Evolutionary conservation across 1,140 invertebrate species (phyloP).

Genomic region (Steinernema feltiae): DNA sequence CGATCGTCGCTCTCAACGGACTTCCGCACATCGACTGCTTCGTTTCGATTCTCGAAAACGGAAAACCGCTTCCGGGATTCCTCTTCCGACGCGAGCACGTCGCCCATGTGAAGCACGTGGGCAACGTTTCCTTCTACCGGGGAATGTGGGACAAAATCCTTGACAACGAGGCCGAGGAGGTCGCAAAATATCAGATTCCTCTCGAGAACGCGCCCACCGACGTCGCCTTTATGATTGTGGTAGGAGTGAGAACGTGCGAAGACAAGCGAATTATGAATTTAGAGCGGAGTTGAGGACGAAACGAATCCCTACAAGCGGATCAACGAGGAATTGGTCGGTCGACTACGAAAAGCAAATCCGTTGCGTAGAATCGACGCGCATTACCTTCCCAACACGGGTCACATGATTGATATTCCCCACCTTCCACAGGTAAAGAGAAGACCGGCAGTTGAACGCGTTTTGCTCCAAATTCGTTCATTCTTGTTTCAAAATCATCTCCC

Average conservation of each 20-base stretch:
- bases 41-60: neutral
- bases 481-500: no score
- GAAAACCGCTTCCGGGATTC: neutral
- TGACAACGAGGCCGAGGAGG: neutral
- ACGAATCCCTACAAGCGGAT: neutral
- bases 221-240: slow-evolving; percentile 5
- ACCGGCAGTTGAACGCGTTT: no score
- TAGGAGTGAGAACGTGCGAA: neutral
- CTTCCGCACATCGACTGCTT: neutral
- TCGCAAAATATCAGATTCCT: neutral
- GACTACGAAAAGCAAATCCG: neutral
- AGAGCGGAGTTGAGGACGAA: neutral
- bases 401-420: neutral
- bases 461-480: no score
- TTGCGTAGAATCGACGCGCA: neutral
- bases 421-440: no score
- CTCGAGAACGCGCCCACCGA: neutral
- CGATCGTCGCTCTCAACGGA: neutral
- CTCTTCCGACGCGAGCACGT: neutral
- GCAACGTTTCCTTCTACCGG: neutral
- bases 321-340: neutral
- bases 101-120: neutral
- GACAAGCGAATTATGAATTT: neutral
- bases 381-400: neutral
- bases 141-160: neutral